Conservation (phyloP, 2,797 vertebrate species). For the Euphonia xanthogaster region DNA sequence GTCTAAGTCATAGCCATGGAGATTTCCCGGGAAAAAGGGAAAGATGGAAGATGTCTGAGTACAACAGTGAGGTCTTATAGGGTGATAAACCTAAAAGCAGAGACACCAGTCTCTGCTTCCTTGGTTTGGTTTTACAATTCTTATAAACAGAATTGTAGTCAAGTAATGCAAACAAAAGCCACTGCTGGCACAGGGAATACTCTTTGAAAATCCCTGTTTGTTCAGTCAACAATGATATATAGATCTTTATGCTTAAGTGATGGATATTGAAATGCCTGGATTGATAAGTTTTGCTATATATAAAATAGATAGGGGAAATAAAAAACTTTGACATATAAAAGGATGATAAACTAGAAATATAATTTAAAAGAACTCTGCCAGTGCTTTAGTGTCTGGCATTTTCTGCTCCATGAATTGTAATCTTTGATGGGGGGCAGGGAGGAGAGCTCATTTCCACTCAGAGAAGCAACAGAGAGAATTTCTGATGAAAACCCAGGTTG, state of each 20-base stretch:
- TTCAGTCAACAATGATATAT: background rate
- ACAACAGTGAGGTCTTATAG: background rate
- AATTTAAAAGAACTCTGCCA: slow-evolving; percentile 33
- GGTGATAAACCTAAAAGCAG: background rate
- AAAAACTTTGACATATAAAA: slow-evolving; percentile 28
- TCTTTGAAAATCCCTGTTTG: slow-evolving; percentile 4
- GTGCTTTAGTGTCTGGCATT: background rate
- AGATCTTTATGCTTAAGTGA: background rate
- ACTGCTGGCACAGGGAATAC: background rate
- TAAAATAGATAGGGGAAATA: slow-evolving; percentile 20
- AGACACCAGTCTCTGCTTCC: background rate
- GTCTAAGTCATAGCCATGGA: background rate
- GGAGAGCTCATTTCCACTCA: background rate
- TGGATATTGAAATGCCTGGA: background rate
- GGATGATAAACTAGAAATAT: slow-evolving; percentile 25
- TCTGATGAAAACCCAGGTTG: slow-evolving; percentile 26
- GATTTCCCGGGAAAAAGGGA: background rate
- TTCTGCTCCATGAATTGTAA: slow-evolving; percentile 18
- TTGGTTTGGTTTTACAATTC: background rate
- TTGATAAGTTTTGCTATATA: background rate
- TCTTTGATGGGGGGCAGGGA: background rate
- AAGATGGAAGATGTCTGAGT: background rate
- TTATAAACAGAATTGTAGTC: background rate
- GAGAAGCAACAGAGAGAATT: slow-evolving; percentile 14
- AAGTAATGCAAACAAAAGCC: background rate